These are phyloP conservation scores for Trilocha varians DNA, from an alignment of 2,888 invertebrate species.

Conservation along the genomic window DNA sequence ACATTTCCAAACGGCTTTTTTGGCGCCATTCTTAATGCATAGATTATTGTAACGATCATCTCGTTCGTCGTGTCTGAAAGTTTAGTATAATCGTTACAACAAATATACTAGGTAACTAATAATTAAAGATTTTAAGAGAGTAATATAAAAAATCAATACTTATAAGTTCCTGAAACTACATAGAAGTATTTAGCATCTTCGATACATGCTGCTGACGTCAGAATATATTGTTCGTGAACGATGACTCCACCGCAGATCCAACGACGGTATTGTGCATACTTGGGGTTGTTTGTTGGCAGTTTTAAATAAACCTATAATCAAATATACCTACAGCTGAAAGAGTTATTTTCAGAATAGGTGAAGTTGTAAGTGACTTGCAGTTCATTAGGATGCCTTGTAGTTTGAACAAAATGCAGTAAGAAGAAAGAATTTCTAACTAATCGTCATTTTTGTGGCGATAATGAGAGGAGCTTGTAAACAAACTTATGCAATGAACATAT, in stretches of 20 bases:
- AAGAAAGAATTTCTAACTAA: no score
- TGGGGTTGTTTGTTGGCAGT: constrained; percentile 35
- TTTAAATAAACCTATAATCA: constrained; percentile 41
- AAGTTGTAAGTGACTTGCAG: no score
- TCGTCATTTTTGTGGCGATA: no score
- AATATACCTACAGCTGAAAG: no score
- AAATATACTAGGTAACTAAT: neutral
- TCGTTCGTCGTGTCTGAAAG: constrained; percentile 26
- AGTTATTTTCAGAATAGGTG: no score
- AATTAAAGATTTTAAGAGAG: no score
- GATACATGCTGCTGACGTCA: constrained; percentile 45
- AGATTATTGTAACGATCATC: constrained; percentile 28
- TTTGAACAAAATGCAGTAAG: no score
- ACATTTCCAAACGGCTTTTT: constrained; percentile 49
- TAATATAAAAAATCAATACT: constrained; percentile 9
- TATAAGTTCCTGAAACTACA: constrained; percentile 38
- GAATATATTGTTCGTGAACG: constrained; percentile 40
- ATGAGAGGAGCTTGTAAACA: no score
- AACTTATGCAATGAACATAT: no score
- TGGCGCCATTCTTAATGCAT: constrained; percentile 44
- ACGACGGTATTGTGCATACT: constrained; percentile 34
- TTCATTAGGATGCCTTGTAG: no score
- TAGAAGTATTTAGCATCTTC: constrained; percentile 40
- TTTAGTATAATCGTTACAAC: neutral
- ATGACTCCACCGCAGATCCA: constrained; percentile 47